phyloP scores from a whole-genome alignment of 1,140 invertebrate genomes.

The Trichogramma pretiosum region DNA sequence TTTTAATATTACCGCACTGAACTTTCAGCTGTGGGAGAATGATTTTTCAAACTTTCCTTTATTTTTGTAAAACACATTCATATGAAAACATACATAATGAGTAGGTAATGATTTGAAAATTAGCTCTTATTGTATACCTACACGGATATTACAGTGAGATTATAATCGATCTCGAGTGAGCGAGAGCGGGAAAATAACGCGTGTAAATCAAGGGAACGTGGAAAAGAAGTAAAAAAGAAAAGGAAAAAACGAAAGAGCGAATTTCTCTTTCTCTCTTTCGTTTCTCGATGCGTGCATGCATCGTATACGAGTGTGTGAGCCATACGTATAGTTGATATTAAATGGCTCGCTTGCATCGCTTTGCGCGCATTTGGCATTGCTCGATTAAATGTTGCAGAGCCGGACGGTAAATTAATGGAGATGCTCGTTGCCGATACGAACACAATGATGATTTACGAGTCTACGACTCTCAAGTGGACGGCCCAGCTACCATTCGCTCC shows the following conservation, averaged over 20 bases:
- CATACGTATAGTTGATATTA: neutral
- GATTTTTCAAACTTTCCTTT: no score
- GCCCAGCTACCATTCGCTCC: conserved; percentile 68
- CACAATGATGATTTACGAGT: conserved; percentile 68
- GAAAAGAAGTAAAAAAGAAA: neutral
- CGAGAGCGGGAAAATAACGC: no score
- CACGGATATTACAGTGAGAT: no score
- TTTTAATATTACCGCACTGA: no score
- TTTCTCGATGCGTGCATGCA: conserved; percentile 44
- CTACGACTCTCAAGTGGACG: conserved; percentile 73
- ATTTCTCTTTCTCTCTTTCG: neutral
- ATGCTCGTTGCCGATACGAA: conserved; percentile 62
- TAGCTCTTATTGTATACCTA: no score
- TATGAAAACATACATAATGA: no score
- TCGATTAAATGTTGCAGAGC: conserved; percentile 43
- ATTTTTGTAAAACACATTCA: no score
- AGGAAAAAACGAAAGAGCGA: neutral
- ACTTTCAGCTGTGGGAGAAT: no score
- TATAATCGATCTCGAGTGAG: no score
- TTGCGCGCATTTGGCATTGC: neutral
- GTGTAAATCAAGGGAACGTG: no score
- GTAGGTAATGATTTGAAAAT: no score
- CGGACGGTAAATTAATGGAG: conserved; percentile 53
- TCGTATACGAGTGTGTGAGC: neutral
- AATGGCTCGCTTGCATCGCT: neutral